Percentiles rank a stretch among this genome's conserved stretches.
Evolutionary conservation across 2,797 vertebrate genomes (phyloP).

Genomic region (Channallabes apus): DNA sequence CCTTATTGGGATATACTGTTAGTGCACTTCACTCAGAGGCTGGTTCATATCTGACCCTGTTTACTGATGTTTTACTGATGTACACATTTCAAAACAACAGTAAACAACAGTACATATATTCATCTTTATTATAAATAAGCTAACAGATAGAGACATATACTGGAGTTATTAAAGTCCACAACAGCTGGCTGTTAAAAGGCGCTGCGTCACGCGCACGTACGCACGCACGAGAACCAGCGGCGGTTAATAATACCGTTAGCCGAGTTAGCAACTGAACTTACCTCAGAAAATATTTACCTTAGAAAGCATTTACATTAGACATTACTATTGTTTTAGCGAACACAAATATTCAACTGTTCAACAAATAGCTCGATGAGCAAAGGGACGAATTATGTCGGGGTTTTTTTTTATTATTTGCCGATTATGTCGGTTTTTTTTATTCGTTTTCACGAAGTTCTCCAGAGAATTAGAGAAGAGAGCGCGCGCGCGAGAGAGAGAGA

Average conservation of each 20-base stretch:
- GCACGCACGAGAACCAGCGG: background rate
- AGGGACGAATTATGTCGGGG: background rate
- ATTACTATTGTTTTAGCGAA: background rate
- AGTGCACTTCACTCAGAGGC: too few relatives aligned
- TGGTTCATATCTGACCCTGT: too few relatives aligned
- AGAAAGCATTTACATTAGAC: background rate
- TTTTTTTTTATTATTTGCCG: background rate
- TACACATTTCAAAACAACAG: too few relatives aligned
- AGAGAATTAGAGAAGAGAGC: background rate
- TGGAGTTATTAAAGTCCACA: background rate
- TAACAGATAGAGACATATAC: too few relatives aligned
- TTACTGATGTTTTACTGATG: too few relatives aligned
- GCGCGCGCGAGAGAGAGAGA: background rate
- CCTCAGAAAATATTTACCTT: background rate
- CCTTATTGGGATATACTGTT: too few relatives aligned
- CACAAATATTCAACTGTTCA: background rate
- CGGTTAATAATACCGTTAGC: constrained; percentile 1
- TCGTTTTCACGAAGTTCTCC: background rate
- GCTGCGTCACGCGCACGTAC: background rate
- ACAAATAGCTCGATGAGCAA: background rate
- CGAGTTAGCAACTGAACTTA: background rate
- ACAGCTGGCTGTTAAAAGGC: constrained; percentile 4
- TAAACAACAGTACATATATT: too few relatives aligned
- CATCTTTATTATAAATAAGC: too few relatives aligned
- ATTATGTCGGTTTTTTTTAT: background rate